Base-by-base conservation (phyloP, 2,797 vertebrate genomes). In the Podarcis lilfordi region DNA sequence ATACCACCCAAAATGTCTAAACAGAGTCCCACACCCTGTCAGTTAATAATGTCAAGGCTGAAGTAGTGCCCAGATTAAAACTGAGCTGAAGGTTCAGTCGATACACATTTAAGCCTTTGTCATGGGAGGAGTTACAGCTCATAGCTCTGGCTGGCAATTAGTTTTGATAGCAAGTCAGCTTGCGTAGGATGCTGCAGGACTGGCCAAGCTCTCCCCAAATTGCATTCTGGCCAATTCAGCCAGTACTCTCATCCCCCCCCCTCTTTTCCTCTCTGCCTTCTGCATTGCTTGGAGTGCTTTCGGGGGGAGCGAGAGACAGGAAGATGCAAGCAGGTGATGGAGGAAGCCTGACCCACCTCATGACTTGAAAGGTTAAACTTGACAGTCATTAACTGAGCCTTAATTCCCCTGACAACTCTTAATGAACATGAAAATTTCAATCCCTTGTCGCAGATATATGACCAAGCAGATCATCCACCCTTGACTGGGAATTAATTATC, bases 401-500 rank as follows among this genome's bases (percentile, higher is more conserved):
- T 45, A 19, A 50, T 84, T 84, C 59, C 35, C 69, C 35, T 80
- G 69, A 87, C 61, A 84, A 27, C 69, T 87, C 29, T 40, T 68
- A 74, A 84, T 35, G 32, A 45, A 75, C 29, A 69, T n/a, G 15
- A n/a, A 84, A 66, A 90, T 80, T 37, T 84, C 43, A 69, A 40
- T 84, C 29, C 32, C 29, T 75, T 81, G 76, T 85, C 59, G 77
- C 40, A 55, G 50, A 50, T 50, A 69, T 80, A 80, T 55, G 61
- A 72, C 29, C 74, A 59, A 78, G 9, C 55, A 71, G 80, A 86
- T 19, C 74, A 69, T 77, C 71, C 43, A 85, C 85, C 29, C 27
- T n/a, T 27, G 21, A 19, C 32, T 69, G 32, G 45, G 61, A 85
- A 76, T 87, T 35, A 89, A 87, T 76, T 35, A 84, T 32, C 40